These are phyloP conservation scores for Athetis lepigone DNA, from an alignment of 2,888 invertebrate genomes.

Conservation along the genomic window DNA sequence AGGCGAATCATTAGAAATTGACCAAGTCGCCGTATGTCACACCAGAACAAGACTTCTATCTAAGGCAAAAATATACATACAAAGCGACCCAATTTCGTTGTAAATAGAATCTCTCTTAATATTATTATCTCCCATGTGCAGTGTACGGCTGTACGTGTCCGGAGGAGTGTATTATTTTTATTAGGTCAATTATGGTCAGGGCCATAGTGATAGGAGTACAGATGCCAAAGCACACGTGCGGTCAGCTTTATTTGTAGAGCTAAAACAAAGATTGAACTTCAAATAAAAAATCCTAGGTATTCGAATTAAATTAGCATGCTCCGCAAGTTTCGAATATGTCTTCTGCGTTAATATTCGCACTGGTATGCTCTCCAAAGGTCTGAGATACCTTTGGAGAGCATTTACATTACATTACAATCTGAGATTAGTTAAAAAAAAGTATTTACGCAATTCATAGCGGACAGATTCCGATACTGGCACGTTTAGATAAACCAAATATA, in stretches of 20 bases:
- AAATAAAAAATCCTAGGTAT: constrained; percentile 28
- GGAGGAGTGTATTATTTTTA: constrained; percentile 67
- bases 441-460: too few relatives aligned
- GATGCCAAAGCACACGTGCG: constrained; percentile 71
- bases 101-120: constrained; percentile 41
- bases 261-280: constrained; percentile 43
- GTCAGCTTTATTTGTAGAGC: constrained; percentile 46
- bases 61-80: constrained; percentile 23
- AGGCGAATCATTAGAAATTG: constrained; percentile 67
- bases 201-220: constrained; percentile 64
- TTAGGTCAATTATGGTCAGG: constrained; percentile 67
- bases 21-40: constrained; percentile 54
- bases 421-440: too few relatives aligned
- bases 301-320: constrained; percentile 2
- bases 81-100: constrained; percentile 29
- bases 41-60: constrained; percentile 16
- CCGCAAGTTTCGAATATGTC: too few relatives aligned
- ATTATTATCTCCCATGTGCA: constrained; percentile 38
- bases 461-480: too few relatives aligned
- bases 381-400: too few relatives aligned
- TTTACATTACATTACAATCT: too few relatives aligned
- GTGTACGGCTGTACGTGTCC: constrained; percentile 61
- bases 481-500: too few relatives aligned
- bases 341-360: too few relatives aligned
- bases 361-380: too few relatives aligned